Conservation (phyloP, 1,140 invertebrate genomes). For the Drosophila hydei region DNA sequence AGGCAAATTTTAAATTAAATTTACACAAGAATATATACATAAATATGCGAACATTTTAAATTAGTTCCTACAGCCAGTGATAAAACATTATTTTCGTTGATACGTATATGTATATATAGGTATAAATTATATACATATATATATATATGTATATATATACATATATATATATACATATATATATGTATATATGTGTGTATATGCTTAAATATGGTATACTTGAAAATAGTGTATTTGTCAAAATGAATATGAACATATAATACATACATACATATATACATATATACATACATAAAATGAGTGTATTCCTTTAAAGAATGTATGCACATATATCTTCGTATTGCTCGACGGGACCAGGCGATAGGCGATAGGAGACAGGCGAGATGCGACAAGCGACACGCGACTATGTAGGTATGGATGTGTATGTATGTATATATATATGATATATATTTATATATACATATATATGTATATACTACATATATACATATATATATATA, state of each 20-base stretch:
- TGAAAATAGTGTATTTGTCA: too few relatives aligned
- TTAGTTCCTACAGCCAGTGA: too few relatives aligned
- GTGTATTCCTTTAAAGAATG: neutral
- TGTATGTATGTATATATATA: neutral
- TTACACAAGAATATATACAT: too few relatives aligned
- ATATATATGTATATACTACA: too few relatives aligned
- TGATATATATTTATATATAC: constrained; percentile 4
- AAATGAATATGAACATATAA: constrained; percentile 1
- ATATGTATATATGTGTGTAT: neutral
- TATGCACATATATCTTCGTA: neutral
- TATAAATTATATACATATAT: neutral
- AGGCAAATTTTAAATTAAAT: too few relatives aligned
- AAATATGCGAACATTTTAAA: too few relatives aligned
- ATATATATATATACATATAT: neutral
- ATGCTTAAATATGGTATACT: neutral
- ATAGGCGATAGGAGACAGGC: neutral
- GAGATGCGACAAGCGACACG: neutral
- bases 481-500: constrained; percentile 4
- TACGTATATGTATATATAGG: too few relatives aligned
- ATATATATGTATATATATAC: neutral
- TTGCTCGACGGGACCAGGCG: neutral
- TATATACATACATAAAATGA: neutral
- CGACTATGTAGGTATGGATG: too few relatives aligned
- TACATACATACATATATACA: constrained; percentile 5
- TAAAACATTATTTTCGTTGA: too few relatives aligned